Percentiles rank a stretch among this genome's conserved stretches.
Evolutionary conservation across 2,797 vertebrate genomes (phyloP).

Genomic region (Tapera naevia): DNA sequence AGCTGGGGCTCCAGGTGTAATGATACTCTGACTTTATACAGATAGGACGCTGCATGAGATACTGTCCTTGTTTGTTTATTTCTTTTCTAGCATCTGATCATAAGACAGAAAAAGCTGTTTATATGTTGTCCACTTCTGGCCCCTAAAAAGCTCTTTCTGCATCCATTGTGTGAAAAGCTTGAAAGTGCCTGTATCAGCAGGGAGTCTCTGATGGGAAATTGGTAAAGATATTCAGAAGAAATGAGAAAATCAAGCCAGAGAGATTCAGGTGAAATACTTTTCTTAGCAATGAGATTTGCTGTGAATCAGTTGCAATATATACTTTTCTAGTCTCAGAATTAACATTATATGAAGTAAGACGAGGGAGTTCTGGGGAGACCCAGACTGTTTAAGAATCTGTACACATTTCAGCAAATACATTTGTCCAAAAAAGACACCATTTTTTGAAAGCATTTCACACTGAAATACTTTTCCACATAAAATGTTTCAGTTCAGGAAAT

Average conservation of each 20-base stretch:
- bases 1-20: neutral
- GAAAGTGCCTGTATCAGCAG: neutral
- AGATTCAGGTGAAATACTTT: neutral
- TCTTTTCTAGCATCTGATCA: neutral
- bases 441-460: neutral
- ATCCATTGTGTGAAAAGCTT: neutral
- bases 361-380: neutral
- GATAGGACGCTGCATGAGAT: neutral
- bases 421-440: neutral
- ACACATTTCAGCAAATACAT: neutral
- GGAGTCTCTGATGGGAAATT: neutral
- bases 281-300: neutral
- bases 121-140: neutral
- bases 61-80: neutral
- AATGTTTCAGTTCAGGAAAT: slow-evolving; percentile 26
- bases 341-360: neutral
- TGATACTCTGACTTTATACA: rapidly evolving
- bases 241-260: neutral
- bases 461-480: neutral
- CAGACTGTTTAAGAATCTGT: neutral
- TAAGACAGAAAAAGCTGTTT: neutral
- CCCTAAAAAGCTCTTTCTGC: neutral
- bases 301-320: neutral
- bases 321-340: neutral
- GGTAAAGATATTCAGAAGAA: neutral